Base-by-base conservation (phyloP, 1,140 invertebrate species). In the Drosophila sulfurigaster region DNA sequence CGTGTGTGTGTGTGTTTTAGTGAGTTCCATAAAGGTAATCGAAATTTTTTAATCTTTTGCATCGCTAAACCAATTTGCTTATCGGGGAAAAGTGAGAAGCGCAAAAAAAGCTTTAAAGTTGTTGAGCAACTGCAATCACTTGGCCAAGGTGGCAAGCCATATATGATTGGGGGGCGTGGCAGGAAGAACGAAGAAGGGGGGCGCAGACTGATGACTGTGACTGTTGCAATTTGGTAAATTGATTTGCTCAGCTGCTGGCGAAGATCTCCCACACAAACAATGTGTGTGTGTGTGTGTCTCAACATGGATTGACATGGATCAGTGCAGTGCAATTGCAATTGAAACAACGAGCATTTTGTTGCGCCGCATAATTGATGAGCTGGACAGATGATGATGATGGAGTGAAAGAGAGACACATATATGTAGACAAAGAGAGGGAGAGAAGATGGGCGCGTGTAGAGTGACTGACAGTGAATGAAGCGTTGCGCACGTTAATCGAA, bases 301-400 rank as follows among this genome's bases (percentile, higher is more conserved):
- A 20, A 25, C 20, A 28, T 28, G 38, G 35, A 30, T 49, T 62
- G 8, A 38, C 25, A 48, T 32, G 28, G 41, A 32, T 48, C 49
- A 56, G 28, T 58, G 71, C 73, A 59, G 66, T 32, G 30, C 59
- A 43, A 56, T 60, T 65, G 73, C 70, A 74, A 56, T 60, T 65
- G 73, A 64, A 74, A 68, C 64, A 48, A 68, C 28, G 11, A 43
- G 43, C 51, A 65, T 65, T 46, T 62, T 43, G 64, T 54, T 66
- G 56, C 13, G 62, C 8, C 75, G 71, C 77, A 79, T 79, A 76
- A 79, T 67, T 79, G 77, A 79, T 79, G 73, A 79, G 66, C 49
- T 60, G 46, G 28, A 49, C 59, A 52, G 57, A 57, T 46, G 65
- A 49, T 11, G 35, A 15, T 25, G 46, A 35, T 38, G 54, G 25